Conservation (phyloP, 2,113 vertebrate genomes). For the Microtus pennsylvanicus region DNA sequence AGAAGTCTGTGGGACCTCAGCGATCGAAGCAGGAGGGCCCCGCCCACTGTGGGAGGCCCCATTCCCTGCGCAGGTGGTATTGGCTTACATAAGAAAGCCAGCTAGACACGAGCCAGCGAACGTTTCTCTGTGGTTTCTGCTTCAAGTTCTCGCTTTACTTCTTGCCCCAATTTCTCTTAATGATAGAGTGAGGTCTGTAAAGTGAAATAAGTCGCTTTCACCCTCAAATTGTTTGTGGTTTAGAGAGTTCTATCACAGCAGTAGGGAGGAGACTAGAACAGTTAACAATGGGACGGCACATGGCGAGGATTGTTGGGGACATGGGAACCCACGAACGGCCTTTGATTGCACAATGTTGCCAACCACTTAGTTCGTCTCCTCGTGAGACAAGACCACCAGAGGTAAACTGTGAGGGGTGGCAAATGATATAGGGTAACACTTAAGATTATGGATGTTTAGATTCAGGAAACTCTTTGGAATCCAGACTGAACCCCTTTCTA, state of each 20-base stretch:
- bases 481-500: not conserved
- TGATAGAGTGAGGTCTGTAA: not conserved
- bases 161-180: not conserved
- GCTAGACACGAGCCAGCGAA: not conserved
- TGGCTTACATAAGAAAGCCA: not conserved
- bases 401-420: not conserved
- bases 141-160: not conserved
- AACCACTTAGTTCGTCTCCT: not conserved
- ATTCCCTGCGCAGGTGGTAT: not conserved
- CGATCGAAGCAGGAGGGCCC: not conserved
- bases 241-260: not conserved
- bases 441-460: not conserved
- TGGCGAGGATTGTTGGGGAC: not conserved
- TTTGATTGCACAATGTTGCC: not conserved
- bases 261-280: not conserved
- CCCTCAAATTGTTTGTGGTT: not conserved
- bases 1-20: too few relatives aligned
- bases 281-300: not conserved
- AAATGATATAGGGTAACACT: not conserved
- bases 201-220: not conserved
- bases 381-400: not conserved
- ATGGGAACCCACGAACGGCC: not conserved
- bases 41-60: not conserved
- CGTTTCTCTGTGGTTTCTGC: not conserved
- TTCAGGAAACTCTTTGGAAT: conserved; percentile 21